Evolutionary conservation across 1,140 invertebrate species (phyloP), one percentile per base, ranked within the genome.

Genomic region (Hylyphantes graminicola): DNA sequence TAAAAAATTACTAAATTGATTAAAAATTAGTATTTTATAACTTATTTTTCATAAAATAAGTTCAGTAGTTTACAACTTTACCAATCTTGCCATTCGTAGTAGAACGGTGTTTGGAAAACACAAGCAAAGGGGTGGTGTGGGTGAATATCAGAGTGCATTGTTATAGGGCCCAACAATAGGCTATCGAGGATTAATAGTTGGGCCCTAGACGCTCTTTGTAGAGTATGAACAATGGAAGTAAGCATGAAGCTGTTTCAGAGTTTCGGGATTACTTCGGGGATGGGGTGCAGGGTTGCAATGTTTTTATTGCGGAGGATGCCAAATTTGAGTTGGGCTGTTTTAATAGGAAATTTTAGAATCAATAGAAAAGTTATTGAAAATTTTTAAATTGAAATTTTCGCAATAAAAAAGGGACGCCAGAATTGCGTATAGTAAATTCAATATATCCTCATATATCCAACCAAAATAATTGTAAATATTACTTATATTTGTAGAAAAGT

Each of bases 111-210:
- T 55, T 61, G 57, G 17, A 61, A 61, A 61, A 80, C 77, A 80
- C 50, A 57, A 59, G 51, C 15, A 51, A 13, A 64, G 48, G 19
- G 48, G 48, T 8, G 55, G 61, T 35, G 51, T 8, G 79, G 68
- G 80, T 67, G 75, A 83, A 83, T 74, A 75, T 70, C 75, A 74
- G n/a, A 68, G 51, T 59, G n/a, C 61, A 81, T 73, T 81, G 79
- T 81, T 81, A 48, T 13, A 50, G 63, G 50, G 48, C 10, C 55
- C 78, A 75, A 83, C 80, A 83, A 83, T 65, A 72, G 59, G 50
- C 74, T 74, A 65, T 50, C 59, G 70, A 48, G 80, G 72, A 83
- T 83, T 83, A 83, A 83, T 83, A 83, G 80, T 64, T 48, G 65
- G 77, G 54, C 67, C 35, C 70, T 11, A 6, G 65, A 50, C 59